phyloP scores from a whole-genome alignment of 1,140 invertebrate species.

The Druon quercuslanigerum region DNA sequence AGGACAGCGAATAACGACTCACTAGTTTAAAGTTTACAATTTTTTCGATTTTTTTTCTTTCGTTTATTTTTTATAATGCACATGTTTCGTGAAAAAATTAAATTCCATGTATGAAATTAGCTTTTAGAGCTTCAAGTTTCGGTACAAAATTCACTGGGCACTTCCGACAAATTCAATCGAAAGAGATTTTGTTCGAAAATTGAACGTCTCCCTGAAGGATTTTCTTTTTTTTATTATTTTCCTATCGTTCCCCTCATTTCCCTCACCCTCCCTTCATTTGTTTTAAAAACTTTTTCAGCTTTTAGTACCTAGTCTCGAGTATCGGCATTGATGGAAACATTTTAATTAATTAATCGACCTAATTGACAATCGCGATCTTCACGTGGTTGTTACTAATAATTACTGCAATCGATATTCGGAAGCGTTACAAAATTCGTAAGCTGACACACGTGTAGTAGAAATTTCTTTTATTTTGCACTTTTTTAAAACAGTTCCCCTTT shows the following conservation, averaged over 20 bases:
- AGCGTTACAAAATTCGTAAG: constrained; percentile 26
- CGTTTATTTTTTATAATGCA: constrained; percentile 73
- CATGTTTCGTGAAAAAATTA: constrained; percentile 73
- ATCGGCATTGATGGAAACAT: constrained; percentile 26
- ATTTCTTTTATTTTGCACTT: background rate
- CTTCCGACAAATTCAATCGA: constrained; percentile 26
- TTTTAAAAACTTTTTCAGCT: constrained; percentile 35
- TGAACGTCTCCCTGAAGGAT: constrained; percentile 46
- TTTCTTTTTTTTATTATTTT: constrained; percentile 54
- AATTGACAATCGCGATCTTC: constrained; percentile 31
- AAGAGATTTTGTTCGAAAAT: constrained; percentile 37
- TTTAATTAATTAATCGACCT: constrained; percentile 20
- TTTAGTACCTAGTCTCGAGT: constrained; percentile 48
- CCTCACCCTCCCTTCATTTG: background rate
- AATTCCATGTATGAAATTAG: constrained; percentile 71
- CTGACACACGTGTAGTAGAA: background rate
- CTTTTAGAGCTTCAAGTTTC: constrained; percentile 61
- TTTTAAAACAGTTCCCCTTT: background rate
- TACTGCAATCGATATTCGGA: constrained; percentile 24
- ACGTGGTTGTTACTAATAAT: constrained; percentile 17
- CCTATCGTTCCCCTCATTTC: constrained; percentile 51
- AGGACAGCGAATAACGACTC: constrained; percentile 37
- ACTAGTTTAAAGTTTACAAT: constrained; percentile 39
- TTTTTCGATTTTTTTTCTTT: constrained; percentile 70
- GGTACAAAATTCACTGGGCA: constrained; percentile 66